These are phyloP conservation scores for Oceanodroma tethys DNA, from an alignment of 2,113 vertebrate species.

Conservation along the genomic window DNA sequence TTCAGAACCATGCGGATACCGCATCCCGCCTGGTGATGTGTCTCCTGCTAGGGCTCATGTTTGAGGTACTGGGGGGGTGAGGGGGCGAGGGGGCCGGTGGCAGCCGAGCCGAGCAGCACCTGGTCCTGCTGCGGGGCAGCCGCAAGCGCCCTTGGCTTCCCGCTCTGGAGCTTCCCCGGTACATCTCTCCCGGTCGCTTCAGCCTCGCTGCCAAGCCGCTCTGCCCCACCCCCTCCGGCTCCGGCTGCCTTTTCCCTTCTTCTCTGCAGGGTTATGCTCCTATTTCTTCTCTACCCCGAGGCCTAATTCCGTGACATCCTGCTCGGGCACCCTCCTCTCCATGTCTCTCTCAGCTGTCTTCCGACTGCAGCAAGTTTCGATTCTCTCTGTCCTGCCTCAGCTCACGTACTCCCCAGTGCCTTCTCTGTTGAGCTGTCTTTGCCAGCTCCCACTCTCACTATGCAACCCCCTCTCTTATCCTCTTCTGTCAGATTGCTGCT, in stretches of 20 bases:
- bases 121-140: background rate
- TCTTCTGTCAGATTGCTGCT: too few species aligned
- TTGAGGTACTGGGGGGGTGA: constrained; percentile 73
- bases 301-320: too few species aligned
- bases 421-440: too few species aligned
- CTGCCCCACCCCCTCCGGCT: too few species aligned
- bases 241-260: background rate
- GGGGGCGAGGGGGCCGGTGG: background rate
- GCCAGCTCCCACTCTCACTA: fast-evolving
- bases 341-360: fast-evolving
- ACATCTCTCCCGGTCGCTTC: background rate
- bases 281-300: too few species aligned
- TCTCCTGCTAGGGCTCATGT: constrained; percentile 72
- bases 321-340: too few species aligned
- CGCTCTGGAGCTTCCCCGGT: background rate
- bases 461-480: fast-evolving
- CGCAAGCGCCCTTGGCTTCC: background rate
- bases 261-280: too few species aligned
- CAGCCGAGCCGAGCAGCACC: too few species aligned
- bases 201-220: too few species aligned
- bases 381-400: background rate
- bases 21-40: constrained; percentile 72
- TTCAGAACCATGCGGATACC: constrained; percentile 78
- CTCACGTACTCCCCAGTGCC: fast-evolving
- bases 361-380: background rate